Evolutionary conservation across 2,797 vertebrate species (phyloP).

Genomic region (Malacoraja senta): DNA sequence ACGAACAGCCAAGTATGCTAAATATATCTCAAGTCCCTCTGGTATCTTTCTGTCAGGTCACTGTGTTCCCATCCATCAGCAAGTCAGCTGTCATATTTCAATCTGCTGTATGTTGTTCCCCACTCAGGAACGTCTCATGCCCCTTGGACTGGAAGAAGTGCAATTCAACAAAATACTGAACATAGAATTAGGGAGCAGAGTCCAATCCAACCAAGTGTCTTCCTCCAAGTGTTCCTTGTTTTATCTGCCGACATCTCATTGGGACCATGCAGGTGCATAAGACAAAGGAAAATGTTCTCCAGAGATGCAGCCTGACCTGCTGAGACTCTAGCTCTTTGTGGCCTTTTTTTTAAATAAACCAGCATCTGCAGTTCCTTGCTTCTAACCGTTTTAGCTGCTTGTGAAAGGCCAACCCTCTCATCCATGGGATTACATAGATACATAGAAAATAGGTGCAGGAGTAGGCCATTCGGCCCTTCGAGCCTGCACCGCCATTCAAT

Average conservation of each 20-base stretch:
- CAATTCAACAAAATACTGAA: neutral
- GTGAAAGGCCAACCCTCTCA: no score
- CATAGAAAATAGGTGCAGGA: no score
- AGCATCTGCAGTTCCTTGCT: no score
- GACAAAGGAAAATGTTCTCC: no score
- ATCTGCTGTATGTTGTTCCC: neutral
- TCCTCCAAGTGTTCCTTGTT: neutral
- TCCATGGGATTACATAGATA: no score
- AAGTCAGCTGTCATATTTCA: neutral
- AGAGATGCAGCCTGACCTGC: no score
- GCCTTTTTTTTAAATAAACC: no score
- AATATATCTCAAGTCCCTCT: conserved; percentile 15
- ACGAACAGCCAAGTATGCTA: neutral
- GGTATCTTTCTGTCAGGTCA: neutral
- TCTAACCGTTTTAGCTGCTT: no score
- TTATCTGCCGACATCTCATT: neutral
- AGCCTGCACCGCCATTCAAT: no score
- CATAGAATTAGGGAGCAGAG: no score
- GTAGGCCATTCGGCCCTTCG: no score
- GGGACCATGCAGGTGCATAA: neutral
- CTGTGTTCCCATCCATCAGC: neutral
- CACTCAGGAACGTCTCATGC: neutral
- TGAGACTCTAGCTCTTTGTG: no score
- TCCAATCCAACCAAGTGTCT: neutral
- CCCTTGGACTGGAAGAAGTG: neutral